Base-by-base conservation (phyloP, 1,140 invertebrate genomes). In the Globodera rostochiensis region DNA sequence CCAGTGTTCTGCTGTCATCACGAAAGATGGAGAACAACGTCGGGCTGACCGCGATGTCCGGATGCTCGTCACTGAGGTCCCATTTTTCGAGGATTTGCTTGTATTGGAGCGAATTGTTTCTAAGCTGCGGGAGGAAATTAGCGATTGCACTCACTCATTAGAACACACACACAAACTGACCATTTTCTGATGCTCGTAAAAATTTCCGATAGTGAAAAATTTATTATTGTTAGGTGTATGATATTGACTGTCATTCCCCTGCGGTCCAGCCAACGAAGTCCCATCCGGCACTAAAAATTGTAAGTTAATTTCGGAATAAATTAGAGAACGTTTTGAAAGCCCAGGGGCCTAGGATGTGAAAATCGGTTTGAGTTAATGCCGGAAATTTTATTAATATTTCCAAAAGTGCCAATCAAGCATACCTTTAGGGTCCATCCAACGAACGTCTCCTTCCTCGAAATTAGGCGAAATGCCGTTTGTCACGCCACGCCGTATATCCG, bases 61-160 rank as follows among this genome's bases (percentile, higher is more conserved):
- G 87, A 81, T 88, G 87, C 74, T 88, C 88, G n/a, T 77, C 66
- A 46, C 85, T 87, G 13, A 88, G 25, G 11, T 86, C 78, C 66
- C 73, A 89, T 57, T 88, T 89, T 49, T 84, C 86, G 45, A 81
- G 76, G 46, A 88, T 89, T 6, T 87, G 73, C 67, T 89, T 87
- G 84, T 87, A 88, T 77, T 88, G 87, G 7, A 64, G 21, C 6
- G 82, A 82, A n/a, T 66, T 73, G 80, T 88, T 73, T 74, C 85
- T 85, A 11, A 88, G 67, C 87, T 87, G n/a, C 25, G 81, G 47
- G 84, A 36, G 21, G 36, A 87, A 75, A 19, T 36, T 3, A 1
- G 36, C 36, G 19, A 74, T 6, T 6, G n/a, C 25, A 66, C 49
- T 25, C 25, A 66, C 49, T 25, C 15, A 46, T 11, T 11, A 75